Evolutionary conservation across 2,113 vertebrate species (phyloP).

Genomic region (Neolamprologus ventralis): DNA sequence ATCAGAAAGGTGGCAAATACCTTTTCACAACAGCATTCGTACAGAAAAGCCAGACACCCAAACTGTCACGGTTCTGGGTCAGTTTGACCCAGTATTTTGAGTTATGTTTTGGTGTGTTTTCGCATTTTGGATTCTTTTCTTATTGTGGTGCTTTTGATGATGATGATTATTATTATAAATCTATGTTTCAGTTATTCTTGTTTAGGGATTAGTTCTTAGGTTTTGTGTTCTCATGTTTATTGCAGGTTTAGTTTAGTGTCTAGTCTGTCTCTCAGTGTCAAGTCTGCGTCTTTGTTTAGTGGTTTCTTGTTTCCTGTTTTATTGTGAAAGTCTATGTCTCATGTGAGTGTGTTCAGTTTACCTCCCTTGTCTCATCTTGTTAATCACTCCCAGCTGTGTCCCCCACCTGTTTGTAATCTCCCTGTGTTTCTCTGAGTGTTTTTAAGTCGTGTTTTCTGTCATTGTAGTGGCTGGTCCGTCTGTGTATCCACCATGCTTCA

Average conservation of each 20-base stretch:
- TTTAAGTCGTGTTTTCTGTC: background rate
- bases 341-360: background rate
- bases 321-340: background rate
- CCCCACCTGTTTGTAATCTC: background rate
- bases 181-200: too few species aligned
- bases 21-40: background rate
- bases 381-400: background rate
- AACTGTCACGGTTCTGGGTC: background rate
- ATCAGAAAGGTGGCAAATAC: background rate
- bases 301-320: background rate
- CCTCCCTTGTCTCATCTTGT: background rate
- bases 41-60: background rate
- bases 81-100: too few species aligned
- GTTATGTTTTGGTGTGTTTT: background rate
- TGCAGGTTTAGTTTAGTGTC: too few species aligned
- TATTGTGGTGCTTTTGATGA: background rate
- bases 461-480: background rate
- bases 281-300: background rate
- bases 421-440: background rate
- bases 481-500: background rate
- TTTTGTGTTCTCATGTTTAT: background rate
- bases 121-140: background rate
- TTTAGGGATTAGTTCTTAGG: background rate
- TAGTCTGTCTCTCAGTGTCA: too few species aligned
- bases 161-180: too few species aligned